phyloP scores from a whole-genome alignment of 2,888 invertebrate species.

The Vanessa cardui region DNA sequence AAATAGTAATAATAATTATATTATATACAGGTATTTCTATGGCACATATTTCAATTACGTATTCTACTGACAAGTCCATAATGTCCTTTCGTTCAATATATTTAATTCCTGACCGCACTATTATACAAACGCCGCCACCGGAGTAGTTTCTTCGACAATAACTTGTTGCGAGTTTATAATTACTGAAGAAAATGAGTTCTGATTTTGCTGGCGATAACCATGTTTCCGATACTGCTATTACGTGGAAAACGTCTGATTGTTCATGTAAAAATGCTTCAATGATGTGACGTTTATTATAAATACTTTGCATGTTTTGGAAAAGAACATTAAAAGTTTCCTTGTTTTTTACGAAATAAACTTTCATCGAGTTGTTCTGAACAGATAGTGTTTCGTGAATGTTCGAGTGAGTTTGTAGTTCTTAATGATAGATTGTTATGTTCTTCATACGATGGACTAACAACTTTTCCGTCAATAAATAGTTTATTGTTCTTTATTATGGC shows the following conservation, averaged over 20 bases:
- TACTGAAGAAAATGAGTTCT: slow-evolving; percentile 20
- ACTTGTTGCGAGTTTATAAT: slow-evolving; percentile 21
- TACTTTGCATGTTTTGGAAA: slow-evolving; percentile 38
- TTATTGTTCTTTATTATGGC: slow-evolving; percentile 8
- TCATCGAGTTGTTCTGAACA: background rate
- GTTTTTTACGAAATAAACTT: slow-evolving; percentile 6
- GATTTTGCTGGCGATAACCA: slow-evolving; percentile 14
- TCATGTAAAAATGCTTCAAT: slow-evolving; percentile 33
- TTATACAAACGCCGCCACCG: slow-evolving; percentile 39
- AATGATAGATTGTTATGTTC: background rate
- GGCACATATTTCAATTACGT: slow-evolving; percentile 38
- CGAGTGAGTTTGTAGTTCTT: slow-evolving; percentile 1
- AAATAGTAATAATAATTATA: slow-evolving; percentile 35
- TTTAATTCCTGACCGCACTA: slow-evolving; percentile 26
- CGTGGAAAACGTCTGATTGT: slow-evolving; percentile 32
- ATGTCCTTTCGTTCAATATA: slow-evolving; percentile 32
- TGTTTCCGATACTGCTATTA: slow-evolving; percentile 28
- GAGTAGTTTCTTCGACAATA: slow-evolving; percentile 27
- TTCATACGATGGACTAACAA: background rate
- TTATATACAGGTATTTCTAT: slow-evolving; percentile 28
- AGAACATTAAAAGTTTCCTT: slow-evolving; percentile 18
- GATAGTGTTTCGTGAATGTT: slow-evolving; percentile 3
- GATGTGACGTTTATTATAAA: slow-evolving; percentile 29
- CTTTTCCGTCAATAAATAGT: slow-evolving; percentile 5
- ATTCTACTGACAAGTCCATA: slow-evolving; percentile 33